Evolutionary conservation across 2,888 invertebrate species (phyloP), one percentile per base, ranked within the genome.

Genomic region (Elmis aenea): DNA sequence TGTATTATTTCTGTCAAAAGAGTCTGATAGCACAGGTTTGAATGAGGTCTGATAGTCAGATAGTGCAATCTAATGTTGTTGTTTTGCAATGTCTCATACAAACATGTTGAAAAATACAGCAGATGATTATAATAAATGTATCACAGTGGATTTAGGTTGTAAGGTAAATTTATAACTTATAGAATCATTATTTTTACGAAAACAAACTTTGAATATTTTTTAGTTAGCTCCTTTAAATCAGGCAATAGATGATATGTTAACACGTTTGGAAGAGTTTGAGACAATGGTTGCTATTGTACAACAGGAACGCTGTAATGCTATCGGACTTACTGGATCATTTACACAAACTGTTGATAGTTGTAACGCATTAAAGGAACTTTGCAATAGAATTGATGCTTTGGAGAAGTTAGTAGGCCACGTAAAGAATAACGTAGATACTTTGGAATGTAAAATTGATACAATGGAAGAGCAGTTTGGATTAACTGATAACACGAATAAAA

Each of bases 81-180:
- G n/a, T n/a, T n/a, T n/a, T n/a, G n/a, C n/a, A n/a, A n/a, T n/a
- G n/a, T n/a, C n/a, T n/a, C n/a, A n/a, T n/a, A n/a, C n/a, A 20
- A 36, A 24, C 12, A 36, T 36, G 36, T 24, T 39, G 26, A 27
- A 38, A 29, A 22, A 24, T 8, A 26, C 21, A 57, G 88, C 93
- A 5, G 84, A 85, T 60, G 79, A 85, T 61, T 79, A 92, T 46
- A 83, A 83, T 65, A 94, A 95, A 64, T 93, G 94, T 64, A 87
- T 95, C 46, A 93, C 95, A 74, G 76, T 82, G 50, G 90, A 92
- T 28, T 72, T 96, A 52, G 91, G 91, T 59, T 84, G 89, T 58
- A 52, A 53, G 37, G 55, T 54, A 50, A 34, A 10, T 27, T 33
- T 13, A 16, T 15, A 28, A 13, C 5, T 5, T 21, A 10, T 8